Percentiles rank a stretch among this genome's conserved stretches.
Conservation (phyloP, 2,797 vertebrate species). For the Cynodonichthys magdalenae region DNA sequence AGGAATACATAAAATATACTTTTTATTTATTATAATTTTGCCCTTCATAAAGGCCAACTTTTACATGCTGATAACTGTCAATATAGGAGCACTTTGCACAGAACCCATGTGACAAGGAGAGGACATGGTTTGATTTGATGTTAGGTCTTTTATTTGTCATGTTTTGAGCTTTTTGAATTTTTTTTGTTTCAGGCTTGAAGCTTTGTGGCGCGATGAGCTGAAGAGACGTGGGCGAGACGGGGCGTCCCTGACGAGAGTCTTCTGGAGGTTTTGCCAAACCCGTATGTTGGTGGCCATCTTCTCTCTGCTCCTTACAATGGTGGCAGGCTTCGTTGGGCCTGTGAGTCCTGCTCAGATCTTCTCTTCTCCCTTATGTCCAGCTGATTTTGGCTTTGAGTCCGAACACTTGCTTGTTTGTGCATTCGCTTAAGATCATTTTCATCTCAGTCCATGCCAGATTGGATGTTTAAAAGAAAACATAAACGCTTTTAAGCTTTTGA, state of each 20-base stretch:
- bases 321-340: constrained; percentile 82
- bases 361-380: constrained; percentile 33
- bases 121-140: constrained; percentile 3
- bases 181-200: constrained; percentile 74
- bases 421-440: constrained; percentile 61
- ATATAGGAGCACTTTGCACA: neutral
- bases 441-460: constrained; percentile 60
- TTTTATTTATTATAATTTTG: constrained; percentile 33
- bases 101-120: neutral
- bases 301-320: constrained; percentile 82
- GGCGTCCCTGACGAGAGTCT: constrained; percentile 79
- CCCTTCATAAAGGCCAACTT: constrained; percentile 35
- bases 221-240: constrained; percentile 75
- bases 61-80: constrained; percentile 14
- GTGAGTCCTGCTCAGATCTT: constrained; percentile 77
- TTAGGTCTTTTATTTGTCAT: constrained; percentile 9
- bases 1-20: neutral
- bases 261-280: constrained; percentile 86
- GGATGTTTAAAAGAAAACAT: constrained; percentile 61
- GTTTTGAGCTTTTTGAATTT: neutral
- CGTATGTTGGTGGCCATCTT: constrained; percentile 82
- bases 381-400: constrained; percentile 42
- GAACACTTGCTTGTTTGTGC: constrained; percentile 43
- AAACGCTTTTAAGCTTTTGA: constrained; percentile 52
- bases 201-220: constrained; percentile 83